Evolutionary conservation across 1,140 invertebrate species (phyloP).

Genomic region (Metaphire vulgaris): DNA sequence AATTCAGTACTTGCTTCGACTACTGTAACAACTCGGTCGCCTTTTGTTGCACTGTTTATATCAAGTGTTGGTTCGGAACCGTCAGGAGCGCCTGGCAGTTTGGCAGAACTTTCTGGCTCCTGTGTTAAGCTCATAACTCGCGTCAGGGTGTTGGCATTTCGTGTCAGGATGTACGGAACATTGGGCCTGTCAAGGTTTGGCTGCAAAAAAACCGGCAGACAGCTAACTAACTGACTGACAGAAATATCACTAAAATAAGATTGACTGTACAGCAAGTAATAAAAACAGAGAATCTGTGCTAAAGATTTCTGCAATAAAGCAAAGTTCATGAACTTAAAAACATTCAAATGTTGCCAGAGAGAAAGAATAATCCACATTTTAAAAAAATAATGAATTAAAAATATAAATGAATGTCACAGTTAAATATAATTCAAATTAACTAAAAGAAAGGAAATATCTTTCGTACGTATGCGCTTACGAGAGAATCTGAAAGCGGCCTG

Average conservation of each 20-base stretch:
- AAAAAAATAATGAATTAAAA: slow-evolving; percentile 40
- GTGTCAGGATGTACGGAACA: slow-evolving; percentile 24
- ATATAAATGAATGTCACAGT: no score
- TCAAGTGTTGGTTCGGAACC: slow-evolving; percentile 36
- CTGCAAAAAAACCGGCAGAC: slow-evolving; percentile 16
- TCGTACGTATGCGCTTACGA: neutral
- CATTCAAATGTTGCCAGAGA: neutral
- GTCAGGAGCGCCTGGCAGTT: slow-evolving; percentile 25
- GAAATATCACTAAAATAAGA: neutral
- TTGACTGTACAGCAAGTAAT: no score
- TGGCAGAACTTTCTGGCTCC: slow-evolving; percentile 19
- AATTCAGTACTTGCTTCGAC: slow-evolving; percentile 28
- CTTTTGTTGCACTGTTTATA: slow-evolving; percentile 34
- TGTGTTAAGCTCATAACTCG: neutral
- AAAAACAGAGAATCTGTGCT: neutral
- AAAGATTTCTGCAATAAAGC: no score
- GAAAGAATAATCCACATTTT: slow-evolving; percentile 31
- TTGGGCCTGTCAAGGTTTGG: slow-evolving; percentile 32
- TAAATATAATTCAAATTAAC: no score
- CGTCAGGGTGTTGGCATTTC: slow-evolving; percentile 28
- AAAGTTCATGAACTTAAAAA: no score
- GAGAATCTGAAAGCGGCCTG: slow-evolving; percentile 5
- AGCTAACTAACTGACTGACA: neutral
- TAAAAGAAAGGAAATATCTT: no score
- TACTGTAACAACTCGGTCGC: slow-evolving; percentile 36